Percentiles rank a stretch among this genome's conserved stretches.
These are phyloP conservation scores for Zeuzera pyrina DNA, from an alignment of 2,888 invertebrate species.

Conservation along the genomic window DNA sequence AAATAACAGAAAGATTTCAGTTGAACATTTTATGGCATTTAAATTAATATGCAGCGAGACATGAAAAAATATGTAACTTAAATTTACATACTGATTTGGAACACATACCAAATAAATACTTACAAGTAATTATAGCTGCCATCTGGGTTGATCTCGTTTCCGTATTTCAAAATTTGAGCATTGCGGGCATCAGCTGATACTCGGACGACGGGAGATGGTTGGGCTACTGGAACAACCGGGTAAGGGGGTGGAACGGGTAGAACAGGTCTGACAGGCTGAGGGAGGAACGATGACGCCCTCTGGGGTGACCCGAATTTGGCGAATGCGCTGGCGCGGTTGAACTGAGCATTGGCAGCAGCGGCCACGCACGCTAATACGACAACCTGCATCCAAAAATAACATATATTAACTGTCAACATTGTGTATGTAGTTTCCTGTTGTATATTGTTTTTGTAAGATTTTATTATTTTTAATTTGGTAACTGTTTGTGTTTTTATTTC, in stretches of 20 bases:
- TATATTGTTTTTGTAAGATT: not conserved
- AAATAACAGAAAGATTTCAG: too few relatives aligned
- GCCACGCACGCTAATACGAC: conserved; percentile 10
- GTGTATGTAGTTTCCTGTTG: not conserved
- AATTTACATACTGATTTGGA: too few relatives aligned
- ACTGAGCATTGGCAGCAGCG: conserved; percentile 4
- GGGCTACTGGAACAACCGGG: not conserved
- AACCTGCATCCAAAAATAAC: conserved; percentile 6
- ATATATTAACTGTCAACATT: conserved; percentile 12
- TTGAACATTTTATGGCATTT: too few relatives aligned
- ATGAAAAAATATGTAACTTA: too few relatives aligned
- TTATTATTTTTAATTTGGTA: not conserved
- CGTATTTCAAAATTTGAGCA: conserved; percentile 42
- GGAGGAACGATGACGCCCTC: conserved; percentile 1
- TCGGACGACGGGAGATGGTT: conserved; percentile 7
- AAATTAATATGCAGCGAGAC: too few relatives aligned
- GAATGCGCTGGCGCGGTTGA: conserved; percentile 10
- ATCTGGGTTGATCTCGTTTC: conserved; percentile 61
- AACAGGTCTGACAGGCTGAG: not conserved
- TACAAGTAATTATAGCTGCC: conserved; percentile 71
- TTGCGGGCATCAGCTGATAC: conserved; percentile 23
- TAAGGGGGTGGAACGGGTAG: not conserved
- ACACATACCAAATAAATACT: conserved; percentile 32
- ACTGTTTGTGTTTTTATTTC: not conserved
- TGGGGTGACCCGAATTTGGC: conserved; percentile 6